Evolutionary conservation across 2,888 invertebrate genomes (phyloP).

Genomic region (Nemotelus pantherinus): DNA sequence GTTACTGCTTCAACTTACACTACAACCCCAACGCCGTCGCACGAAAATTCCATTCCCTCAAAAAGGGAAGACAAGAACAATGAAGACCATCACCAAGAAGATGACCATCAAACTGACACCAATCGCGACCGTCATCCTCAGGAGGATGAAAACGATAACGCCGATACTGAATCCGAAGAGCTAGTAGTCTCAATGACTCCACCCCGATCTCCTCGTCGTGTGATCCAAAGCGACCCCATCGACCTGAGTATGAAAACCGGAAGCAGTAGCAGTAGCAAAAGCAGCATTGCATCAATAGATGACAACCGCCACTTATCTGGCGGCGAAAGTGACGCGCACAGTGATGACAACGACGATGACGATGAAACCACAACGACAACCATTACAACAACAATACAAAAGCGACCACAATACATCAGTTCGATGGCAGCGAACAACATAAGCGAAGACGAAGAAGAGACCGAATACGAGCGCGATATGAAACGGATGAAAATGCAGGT

Average conservation of each 20-base stretch:
- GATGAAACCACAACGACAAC: constrained; percentile 54
- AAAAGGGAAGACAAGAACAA: constrained; percentile 19
- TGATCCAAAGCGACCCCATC: constrained; percentile 79
- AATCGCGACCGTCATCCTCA: constrained; percentile 51
- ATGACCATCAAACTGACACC: constrained; percentile 22
- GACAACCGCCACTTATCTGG: constrained; percentile 57
- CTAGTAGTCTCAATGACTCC: constrained; percentile 69
- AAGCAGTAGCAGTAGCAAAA: constrained; percentile 66
- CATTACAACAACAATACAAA: constrained; percentile 54
- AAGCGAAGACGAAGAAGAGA: constrained; percentile 66
- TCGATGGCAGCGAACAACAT: constrained; percentile 52
- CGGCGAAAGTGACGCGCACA: constrained; percentile 52
- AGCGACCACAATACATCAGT: constrained; percentile 51
- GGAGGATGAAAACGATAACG: constrained; percentile 65
- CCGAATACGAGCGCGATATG: constrained; percentile 66
- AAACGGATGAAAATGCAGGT: constrained; percentile 67
- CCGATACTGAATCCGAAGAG: constrained; percentile 64
- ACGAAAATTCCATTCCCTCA: constrained; percentile 52
- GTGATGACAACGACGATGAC: constrained; percentile 52
- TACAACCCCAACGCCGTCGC: constrained; percentile 53
- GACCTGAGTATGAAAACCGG: constrained; percentile 80
- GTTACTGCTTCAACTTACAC: constrained; percentile 51
- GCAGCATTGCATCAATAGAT: constrained; percentile 55
- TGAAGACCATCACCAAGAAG: constrained; percentile 10
- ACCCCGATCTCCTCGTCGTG: constrained; percentile 64